Base-by-base conservation (phyloP, 2,113 vertebrate species). In the Caretta caretta region DNA sequence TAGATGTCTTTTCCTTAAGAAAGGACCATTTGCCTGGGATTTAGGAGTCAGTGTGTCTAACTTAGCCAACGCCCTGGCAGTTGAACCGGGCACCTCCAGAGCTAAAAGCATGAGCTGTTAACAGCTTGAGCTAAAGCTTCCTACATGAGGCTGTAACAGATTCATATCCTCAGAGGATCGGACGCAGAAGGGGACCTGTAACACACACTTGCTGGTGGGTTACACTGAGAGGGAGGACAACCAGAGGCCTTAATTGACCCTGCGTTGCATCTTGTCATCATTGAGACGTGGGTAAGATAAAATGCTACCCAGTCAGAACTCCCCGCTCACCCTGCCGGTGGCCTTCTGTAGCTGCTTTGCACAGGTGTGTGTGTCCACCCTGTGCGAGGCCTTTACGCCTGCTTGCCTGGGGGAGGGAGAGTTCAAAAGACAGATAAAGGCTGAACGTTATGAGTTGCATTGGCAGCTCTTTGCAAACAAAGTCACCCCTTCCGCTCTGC, bases 391-490 rank as follows among this genome's bases (percentile, higher is more conserved):
- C 56, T 57, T 57, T 57, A 5, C 1, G 57, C 2, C 27, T 12
- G 10, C 31, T 62, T 29, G 57, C 27, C 27, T 12, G 57, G 20
- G 48, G 1, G 69, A 54, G 56, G 91, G 80, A 75, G 17, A 4
- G 3, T 57, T 80, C 49, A 8, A 84, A 38, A 78, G 8, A 22
- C 78, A 25, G 69, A 80, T 79, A 79, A 92, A 50, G 12, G 5
- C 87, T 89, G 29, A 6, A 79, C 1, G 5, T 29, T 59, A 80
- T 14, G 11, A 0, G 0, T 8, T 46, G 80, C 29, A 51, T 42
- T 42, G 76, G 88, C 57, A 81, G 88, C 75, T 78, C 25, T 78
- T 48, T 27, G 24, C 75, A 29, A 50, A 10, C 88, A 88, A 78
- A n/a, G 78, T 81, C 93, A 90, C 72, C 49, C 49, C 49, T 25